These are phyloP conservation scores for Phalacrocorax carbo DNA, from an alignment of 2,113 vertebrate genomes.

Conservation along the genomic window DNA sequence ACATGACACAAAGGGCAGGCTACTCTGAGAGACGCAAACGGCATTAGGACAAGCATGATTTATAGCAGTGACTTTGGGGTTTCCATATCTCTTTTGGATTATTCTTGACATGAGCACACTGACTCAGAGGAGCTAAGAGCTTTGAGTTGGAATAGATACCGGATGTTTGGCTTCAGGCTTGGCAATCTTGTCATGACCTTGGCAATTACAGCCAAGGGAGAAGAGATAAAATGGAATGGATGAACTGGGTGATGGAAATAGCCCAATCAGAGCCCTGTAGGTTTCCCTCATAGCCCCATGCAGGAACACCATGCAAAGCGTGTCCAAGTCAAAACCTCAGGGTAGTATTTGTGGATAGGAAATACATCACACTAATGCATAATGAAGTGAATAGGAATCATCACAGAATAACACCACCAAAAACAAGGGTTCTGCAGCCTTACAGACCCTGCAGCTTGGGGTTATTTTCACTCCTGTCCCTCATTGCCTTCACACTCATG, in stretches of 20 bases:
- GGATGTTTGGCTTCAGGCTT: not conserved
- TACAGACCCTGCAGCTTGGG: not conserved
- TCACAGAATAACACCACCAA: not conserved
- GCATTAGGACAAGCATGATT: not conserved
- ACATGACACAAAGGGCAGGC: not conserved
- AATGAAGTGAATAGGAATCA: not conserved
- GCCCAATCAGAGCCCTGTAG: not conserved
- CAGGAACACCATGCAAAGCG: not conserved
- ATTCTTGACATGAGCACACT: not conserved
- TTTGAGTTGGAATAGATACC: not conserved
- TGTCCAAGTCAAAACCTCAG: not conserved
- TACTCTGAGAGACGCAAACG: slow-evolving; percentile 1
- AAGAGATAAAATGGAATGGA: not conserved
- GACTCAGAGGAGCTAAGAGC: slow-evolving; percentile 12
- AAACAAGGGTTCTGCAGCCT: not conserved
- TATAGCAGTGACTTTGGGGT: not conserved
- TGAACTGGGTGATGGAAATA: not conserved
- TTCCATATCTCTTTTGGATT: slow-evolving; percentile 13
- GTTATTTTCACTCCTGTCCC: not conserved
- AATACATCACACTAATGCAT: not conserved
- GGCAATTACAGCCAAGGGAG: not conserved
- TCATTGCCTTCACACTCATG: accelerated
- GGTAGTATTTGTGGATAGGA: not conserved
- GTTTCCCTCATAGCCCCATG: not conserved
- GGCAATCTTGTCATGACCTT: not conserved